Percentiles rank a stretch among this genome's conserved stretches.
Evolutionary conservation across 2,888 invertebrate species (phyloP).

Genomic region (Sicus ferrugineus): DNA sequence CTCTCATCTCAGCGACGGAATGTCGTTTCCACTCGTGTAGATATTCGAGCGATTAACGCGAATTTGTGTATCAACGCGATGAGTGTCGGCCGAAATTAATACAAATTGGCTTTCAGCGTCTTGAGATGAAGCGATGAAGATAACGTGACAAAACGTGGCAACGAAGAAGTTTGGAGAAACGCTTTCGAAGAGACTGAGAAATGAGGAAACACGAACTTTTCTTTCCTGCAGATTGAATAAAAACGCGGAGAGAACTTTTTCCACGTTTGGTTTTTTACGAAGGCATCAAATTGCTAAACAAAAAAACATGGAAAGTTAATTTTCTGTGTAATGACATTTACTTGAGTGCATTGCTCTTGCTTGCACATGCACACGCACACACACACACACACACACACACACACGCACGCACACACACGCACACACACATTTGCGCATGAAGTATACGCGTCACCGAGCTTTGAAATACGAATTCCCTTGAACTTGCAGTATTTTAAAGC

Average conservation of each 20-base stretch:
- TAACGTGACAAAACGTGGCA: too few species aligned
- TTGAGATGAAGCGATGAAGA: too few species aligned
- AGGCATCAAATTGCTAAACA: slow-evolving; percentile 2
- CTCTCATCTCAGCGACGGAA: too few species aligned
- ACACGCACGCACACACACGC: neutral
- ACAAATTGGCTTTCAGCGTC: too few species aligned
- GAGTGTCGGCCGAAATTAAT: too few species aligned
- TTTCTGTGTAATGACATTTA: too few species aligned
- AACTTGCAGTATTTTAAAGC: slow-evolving; percentile 15
- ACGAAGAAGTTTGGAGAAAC: too few species aligned
- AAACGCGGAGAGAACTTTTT: neutral
- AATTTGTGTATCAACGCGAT: too few species aligned
- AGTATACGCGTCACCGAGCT: neutral
- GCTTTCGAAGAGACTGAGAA: neutral
- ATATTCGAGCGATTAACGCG: too few species aligned
- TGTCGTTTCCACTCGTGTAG: too few species aligned
- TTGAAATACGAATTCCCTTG: slow-evolving; percentile 11
- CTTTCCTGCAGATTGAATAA: too few species aligned
- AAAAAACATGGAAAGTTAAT: too few species aligned
- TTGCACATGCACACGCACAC: neutral
- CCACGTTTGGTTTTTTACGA: neutral
- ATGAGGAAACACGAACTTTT: neutral
- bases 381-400: neutral
- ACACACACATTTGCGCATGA: neutral
- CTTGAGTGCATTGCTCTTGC: slow-evolving; percentile 6